Conservation (phyloP, 2,797 vertebrate genomes). For the Phataginus tricuspis region DNA sequence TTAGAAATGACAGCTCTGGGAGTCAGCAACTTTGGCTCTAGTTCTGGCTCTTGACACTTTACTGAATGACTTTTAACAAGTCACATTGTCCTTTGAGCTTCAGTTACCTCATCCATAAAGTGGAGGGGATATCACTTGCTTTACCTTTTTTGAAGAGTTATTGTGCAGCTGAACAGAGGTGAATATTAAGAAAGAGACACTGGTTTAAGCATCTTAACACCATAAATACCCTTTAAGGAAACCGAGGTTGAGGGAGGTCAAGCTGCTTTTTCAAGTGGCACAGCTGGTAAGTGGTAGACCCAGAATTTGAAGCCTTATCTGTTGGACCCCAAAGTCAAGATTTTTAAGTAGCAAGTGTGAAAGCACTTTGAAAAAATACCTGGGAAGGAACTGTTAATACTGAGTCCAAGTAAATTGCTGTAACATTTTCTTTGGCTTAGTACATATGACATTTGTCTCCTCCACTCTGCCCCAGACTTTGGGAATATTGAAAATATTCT, state of each 20-base stretch:
- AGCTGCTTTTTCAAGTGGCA: conserved; percentile 43
- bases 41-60: background rate
- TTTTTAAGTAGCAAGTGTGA: conserved; percentile 14
- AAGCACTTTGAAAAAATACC: background rate
- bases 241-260: background rate
- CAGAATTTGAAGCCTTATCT: conserved; percentile 47
- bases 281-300: background rate
- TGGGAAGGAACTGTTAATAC: background rate
- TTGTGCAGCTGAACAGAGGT: background rate
- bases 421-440: background rate
- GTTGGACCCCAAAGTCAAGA: background rate
- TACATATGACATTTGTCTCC: background rate
- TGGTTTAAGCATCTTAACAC: background rate
- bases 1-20: background rate
- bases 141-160: background rate
- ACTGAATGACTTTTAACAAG: background rate
- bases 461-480: background rate
- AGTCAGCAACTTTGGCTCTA: background rate
- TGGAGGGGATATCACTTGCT: background rate
- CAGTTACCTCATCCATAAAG: conserved; percentile 16
- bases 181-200: background rate
- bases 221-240: background rate
- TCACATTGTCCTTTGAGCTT: background rate
- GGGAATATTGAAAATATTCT: conserved; percentile 39
- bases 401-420: background rate